phyloP scores from a whole-genome alignment of 2,888 invertebrate species.

The Phania funesta region DNA sequence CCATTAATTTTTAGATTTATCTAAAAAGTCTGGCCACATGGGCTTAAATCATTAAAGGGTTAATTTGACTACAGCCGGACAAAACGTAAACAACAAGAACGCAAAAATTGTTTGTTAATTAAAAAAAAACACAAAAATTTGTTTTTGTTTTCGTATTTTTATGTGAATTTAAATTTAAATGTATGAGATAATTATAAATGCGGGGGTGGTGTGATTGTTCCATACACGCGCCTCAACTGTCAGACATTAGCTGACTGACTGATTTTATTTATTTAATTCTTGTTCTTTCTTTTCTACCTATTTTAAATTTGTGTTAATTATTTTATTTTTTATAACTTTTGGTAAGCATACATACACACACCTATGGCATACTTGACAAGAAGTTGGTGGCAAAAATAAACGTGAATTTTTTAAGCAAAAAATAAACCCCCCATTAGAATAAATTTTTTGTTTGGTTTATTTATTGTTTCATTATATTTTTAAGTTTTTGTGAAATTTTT shows the following conservation, averaged over 20 bases:
- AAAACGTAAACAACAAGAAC: neutral
- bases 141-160: neutral
- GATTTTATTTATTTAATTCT: constrained; percentile 18
- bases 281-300: neutral
- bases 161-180: neutral
- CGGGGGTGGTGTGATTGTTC: constrained; percentile 45
- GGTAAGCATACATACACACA: neutral
- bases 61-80: neutral
- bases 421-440: constrained; percentile 31
- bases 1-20: too few species aligned
- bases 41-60: constrained; percentile 13
- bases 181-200: constrained; percentile 52
- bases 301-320: constrained; percentile 5
- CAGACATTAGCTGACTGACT: constrained; percentile 29
- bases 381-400: neutral
- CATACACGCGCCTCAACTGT: constrained; percentile 60
- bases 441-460: constrained; percentile 28
- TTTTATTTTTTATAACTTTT: neutral
- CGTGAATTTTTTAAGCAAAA: neutral
- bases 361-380: too few species aligned
- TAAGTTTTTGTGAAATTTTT: neutral
- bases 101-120: constrained; percentile 1
- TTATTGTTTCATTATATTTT: neutral
- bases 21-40: too few species aligned
- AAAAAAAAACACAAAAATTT: neutral